These are phyloP conservation scores for Dryomyza anilis DNA, from an alignment of 2,888 invertebrate species.

Conservation along the genomic window DNA sequence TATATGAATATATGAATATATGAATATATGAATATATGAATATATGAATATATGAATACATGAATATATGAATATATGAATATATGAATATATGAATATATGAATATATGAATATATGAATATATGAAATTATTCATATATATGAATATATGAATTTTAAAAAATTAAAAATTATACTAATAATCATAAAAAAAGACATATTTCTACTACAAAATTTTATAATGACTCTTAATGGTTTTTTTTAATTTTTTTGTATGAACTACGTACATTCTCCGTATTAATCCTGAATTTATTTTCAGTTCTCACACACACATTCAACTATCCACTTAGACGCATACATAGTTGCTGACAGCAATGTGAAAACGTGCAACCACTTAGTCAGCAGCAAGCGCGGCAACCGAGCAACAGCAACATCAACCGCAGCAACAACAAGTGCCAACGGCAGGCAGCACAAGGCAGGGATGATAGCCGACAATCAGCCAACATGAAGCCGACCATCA, in stretches of 20 bases:
- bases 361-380: constrained; percentile 12
- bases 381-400: too few relatives aligned
- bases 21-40: background rate
- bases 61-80: background rate
- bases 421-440: background rate
- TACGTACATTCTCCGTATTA: too few relatives aligned
- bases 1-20: background rate
- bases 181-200: too few relatives aligned
- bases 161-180: too few relatives aligned
- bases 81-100: background rate
- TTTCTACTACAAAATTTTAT: too few relatives aligned
- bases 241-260: too few relatives aligned
- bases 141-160: background rate
- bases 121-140: background rate
- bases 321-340: too few relatives aligned
- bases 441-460: background rate
- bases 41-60: background rate
- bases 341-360: constrained; percentile 5
- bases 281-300: background rate
- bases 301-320: too few relatives aligned
- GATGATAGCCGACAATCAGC: background rate
- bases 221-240: too few relatives aligned
- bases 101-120: background rate
- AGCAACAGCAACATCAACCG: background rate
- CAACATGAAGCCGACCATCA: background rate